Evolutionary conservation across 2,888 invertebrate species (phyloP).

Genomic region (Papilio protenor): DNA sequence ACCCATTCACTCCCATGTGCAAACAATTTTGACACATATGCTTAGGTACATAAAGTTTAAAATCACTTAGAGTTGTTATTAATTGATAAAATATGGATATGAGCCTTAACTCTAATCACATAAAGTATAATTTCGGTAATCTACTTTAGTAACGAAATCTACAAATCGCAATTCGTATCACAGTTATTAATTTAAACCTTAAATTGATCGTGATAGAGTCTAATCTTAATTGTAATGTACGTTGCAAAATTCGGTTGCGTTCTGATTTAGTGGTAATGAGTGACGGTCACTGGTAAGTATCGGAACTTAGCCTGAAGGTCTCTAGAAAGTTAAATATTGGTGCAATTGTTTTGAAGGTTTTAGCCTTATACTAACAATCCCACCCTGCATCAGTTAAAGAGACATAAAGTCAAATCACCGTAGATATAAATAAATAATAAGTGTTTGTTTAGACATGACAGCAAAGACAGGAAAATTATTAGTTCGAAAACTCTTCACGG

Average conservation of each 20-base stretch:
- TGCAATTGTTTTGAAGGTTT: slow-evolving; percentile 37
- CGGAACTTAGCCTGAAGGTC: slow-evolving; percentile 35
- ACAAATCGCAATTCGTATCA: slow-evolving; percentile 1
- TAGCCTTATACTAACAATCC: neutral
- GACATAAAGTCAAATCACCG: neutral
- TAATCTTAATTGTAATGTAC: neutral
- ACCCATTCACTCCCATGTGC: slow-evolving; percentile 19
- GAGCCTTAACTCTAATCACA: no score
- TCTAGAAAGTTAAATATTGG: slow-evolving; percentile 37
- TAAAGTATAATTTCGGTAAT: neutral
- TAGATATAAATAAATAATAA: no score
- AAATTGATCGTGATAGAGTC: neutral
- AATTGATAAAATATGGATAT: neutral
- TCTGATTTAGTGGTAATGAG: slow-evolving; percentile 31
- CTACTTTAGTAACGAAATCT: neutral
- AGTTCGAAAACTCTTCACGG: no score
- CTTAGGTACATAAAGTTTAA: neutral
- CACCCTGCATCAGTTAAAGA: neutral
- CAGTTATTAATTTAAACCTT: neutral
- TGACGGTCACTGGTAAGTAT: slow-evolving; percentile 38
- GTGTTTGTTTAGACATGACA: no score
- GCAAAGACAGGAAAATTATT: no score
- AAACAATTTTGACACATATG: neutral
- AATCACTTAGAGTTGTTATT: neutral
- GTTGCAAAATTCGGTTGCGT: slow-evolving; percentile 35